Evolutionary conservation across 2,888 invertebrate species (phyloP), one percentile per base, ranked within the genome.

Genomic region (Noctua fimbriata): DNA sequence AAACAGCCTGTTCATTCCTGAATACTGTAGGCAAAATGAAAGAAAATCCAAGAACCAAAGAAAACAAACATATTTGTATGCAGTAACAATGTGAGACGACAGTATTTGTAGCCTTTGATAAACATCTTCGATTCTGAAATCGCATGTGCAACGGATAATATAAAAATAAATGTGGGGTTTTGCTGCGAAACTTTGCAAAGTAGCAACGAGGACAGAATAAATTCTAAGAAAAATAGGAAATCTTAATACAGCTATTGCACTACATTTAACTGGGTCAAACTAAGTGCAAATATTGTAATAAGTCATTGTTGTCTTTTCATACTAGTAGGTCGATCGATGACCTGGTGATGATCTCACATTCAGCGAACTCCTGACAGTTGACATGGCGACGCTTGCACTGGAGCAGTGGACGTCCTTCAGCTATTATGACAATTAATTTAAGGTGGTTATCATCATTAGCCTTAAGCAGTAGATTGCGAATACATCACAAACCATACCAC

Each of bases 151-250:
- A 72, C 74, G 76, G 69, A 74, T 76, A 81, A 78, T 76, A 80
- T 73, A 85, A 85, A 77, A 76, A 79, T 85, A 71, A 85, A 84
- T 81, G 75, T 63, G 74, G 52, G 47, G 32, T 82, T 84, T 60
- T 60, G 24, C 32, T 69, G 78, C 28, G 65, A 78, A 78, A 82
- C 78, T 85, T 82, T 14, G 73, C 63, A 70, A 82, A 82, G 75
- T 75, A 49, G 73, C 65, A 74, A 76, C 75, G 60, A 69, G 73
- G 41, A 67, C 55, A 71, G 65, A 78, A 82, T 82, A 83, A 78
- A 79, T 79, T 82, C 41, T 32, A 49, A 44, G 74, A 79, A 73
- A 81, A 81, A 81, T 55, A 70, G 67, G 47, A 79, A 88, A 87
- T 87, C 55, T 81, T 77, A 84, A 88, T 82, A 87, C 69, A n/a